A percentile compares a stretch with the other conserved stretches of the same genome.
Conservation (phyloP, 2,113 vertebrate species). For the Cheirogaleus medius region DNA sequence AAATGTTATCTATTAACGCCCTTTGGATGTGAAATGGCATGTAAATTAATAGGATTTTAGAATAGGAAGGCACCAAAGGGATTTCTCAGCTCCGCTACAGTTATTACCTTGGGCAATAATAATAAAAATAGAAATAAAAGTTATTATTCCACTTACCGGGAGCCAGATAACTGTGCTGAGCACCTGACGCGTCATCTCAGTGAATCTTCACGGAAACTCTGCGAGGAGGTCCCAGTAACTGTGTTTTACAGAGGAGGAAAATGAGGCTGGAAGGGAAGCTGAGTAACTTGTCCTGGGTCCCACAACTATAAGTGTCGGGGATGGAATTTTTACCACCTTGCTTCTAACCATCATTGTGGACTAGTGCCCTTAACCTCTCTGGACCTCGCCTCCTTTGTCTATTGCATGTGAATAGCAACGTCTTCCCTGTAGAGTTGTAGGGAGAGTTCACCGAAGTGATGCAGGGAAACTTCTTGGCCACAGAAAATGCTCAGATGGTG, state of each 20-base stretch:
- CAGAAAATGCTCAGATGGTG: not conserved
- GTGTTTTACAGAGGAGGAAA: not conserved
- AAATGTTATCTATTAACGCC: constrained; percentile 58
- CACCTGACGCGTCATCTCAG: rapidly evolving
- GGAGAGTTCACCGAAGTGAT: rapidly evolving
- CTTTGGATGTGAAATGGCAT: constrained; percentile 50
- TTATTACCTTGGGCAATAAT: constrained; percentile 66
- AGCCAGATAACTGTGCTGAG: not conserved
- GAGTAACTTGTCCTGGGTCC: not conserved
- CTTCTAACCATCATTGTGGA: not conserved
- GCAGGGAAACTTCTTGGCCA: rapidly evolving
- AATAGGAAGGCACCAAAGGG: constrained; percentile 61
- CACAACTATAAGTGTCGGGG: not conserved
- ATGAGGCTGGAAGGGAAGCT: not conserved
- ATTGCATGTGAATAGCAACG: not conserved
- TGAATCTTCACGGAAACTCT: not conserved
- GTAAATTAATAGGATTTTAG: constrained; percentile 75
- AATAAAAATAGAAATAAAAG: constrained; percentile 74
- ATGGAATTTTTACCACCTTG: not conserved
- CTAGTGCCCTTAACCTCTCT: not conserved
- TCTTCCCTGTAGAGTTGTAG: rapidly evolving
- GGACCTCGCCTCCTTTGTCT: not conserved
- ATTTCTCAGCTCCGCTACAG: constrained; percentile 43
- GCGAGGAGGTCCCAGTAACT: rapidly evolving
- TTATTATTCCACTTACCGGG: constrained; percentile 16